Evolutionary conservation across 2,113 vertebrate species (phyloP).

Genomic region (Podarcis cretensis): DNA sequence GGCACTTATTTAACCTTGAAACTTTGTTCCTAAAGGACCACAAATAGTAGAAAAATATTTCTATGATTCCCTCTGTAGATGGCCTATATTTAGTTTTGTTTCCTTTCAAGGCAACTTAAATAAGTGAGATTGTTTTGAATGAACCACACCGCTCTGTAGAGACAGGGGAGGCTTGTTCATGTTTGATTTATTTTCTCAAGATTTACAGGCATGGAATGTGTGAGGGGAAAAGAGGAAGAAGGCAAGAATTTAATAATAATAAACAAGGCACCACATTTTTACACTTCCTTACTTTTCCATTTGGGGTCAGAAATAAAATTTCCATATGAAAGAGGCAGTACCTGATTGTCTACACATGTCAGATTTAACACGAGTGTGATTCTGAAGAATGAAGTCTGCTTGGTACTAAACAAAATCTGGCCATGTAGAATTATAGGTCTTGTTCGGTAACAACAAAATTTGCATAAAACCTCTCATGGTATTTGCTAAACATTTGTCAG

Average conservation of each 20-base stretch:
- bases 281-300: neutral
- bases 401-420: neutral
- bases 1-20: neutral
- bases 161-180: constrained; percentile 18
- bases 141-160: neutral
- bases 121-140: neutral
- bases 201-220: constrained; percentile 6
- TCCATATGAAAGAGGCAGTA: neutral
- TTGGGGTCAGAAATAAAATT: constrained; percentile 34
- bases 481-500: neutral
- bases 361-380: neutral
- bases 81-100: neutral
- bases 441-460: neutral
- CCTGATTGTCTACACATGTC: neutral
- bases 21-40: neutral
- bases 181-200: constrained; percentile 40
- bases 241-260: neutral
- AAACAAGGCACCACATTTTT: constrained; percentile 23
- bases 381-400: neutral
- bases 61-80: neutral
- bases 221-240: constrained; percentile 1
- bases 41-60: neutral
- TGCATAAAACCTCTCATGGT: neutral
- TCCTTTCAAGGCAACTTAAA: constrained; percentile 15
- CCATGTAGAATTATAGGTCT: neutral